A percentile compares a stretch with the other conserved stretches of the same genome.
Evolutionary conservation across 2,113 vertebrate genomes (phyloP).

Genomic region (Sigmodon hispidus): DNA sequence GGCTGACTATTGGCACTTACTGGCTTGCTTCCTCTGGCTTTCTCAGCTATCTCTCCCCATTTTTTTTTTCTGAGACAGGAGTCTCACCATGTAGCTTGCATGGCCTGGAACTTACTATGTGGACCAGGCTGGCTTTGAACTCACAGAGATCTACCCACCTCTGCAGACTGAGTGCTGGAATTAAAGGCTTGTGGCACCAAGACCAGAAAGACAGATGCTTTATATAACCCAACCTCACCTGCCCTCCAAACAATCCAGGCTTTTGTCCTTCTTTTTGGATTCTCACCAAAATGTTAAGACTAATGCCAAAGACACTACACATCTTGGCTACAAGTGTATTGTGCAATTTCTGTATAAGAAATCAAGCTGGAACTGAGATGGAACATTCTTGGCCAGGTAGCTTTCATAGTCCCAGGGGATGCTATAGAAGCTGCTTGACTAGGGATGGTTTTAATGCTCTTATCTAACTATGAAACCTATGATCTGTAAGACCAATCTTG

Average conservation of each 20-base stretch:
- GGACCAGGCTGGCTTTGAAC: background rate
- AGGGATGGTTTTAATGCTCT: background rate
- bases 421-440: background rate
- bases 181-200: background rate
- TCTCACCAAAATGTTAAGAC: background rate
- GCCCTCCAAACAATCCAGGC: background rate
- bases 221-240: background rate
- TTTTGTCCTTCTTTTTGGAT: background rate
- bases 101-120: background rate
- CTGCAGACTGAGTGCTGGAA: background rate
- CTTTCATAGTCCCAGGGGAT: background rate
- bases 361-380: background rate
- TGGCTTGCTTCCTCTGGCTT: background rate
- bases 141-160: background rate
- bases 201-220: background rate
- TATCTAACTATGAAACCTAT: background rate
- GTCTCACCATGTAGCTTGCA: background rate
- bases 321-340: background rate
- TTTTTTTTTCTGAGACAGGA: background rate
- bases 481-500: background rate
- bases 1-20: background rate
- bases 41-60: background rate
- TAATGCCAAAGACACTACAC: background rate
- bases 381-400: background rate
- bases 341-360: background rate